These are phyloP conservation scores for Antennarius striatus DNA, from an alignment of 2,113 vertebrate genomes.

Conservation along the genomic window DNA sequence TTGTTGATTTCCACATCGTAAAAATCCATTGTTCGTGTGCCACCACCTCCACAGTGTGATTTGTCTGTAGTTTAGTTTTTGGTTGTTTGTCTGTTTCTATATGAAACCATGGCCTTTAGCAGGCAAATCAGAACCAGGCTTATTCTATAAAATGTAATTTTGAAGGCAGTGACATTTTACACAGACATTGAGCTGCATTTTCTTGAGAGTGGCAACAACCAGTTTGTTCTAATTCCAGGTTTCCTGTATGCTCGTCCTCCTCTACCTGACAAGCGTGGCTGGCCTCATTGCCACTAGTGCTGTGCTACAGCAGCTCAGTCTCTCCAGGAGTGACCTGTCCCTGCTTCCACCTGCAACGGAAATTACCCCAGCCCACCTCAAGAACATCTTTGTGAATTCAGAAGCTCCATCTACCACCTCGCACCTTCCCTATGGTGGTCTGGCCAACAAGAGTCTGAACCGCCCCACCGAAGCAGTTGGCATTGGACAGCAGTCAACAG, in stretches of 20 bases:
- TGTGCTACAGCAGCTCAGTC: slow-evolving; percentile 82
- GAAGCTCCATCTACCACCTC: slow-evolving; percentile 32
- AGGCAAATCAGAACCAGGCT: too few relatives aligned
- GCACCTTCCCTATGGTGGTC: slow-evolving; percentile 38
- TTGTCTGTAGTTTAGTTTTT: too few relatives aligned
- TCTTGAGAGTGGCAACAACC: too few relatives aligned
- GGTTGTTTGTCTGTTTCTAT: too few relatives aligned
- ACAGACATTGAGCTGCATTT: too few relatives aligned
- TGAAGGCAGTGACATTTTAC: too few relatives aligned
- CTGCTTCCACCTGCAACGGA: slow-evolving; percentile 10
- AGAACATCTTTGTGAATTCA: slow-evolving; percentile 21
- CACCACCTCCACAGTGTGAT: too few relatives aligned
- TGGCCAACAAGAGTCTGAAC: slow-evolving; percentile 59
- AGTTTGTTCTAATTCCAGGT: slow-evolving; percentile 74
- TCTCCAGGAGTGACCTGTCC: slow-evolving; percentile 49
- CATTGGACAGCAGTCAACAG: neutral
- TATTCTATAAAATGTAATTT: too few relatives aligned
- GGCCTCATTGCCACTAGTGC: slow-evolving; percentile 84
- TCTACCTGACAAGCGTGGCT: slow-evolving; percentile 91
- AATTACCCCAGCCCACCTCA: slow-evolving; percentile 36
- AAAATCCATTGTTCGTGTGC: too few relatives aligned
- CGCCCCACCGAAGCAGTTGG: neutral
- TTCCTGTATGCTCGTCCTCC: slow-evolving; percentile 88
- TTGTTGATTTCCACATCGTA: too few relatives aligned
- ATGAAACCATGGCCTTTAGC: too few relatives aligned